Base-by-base conservation (phyloP, 2,113 vertebrate species). In the Myxocyprinus asiaticus region DNA sequence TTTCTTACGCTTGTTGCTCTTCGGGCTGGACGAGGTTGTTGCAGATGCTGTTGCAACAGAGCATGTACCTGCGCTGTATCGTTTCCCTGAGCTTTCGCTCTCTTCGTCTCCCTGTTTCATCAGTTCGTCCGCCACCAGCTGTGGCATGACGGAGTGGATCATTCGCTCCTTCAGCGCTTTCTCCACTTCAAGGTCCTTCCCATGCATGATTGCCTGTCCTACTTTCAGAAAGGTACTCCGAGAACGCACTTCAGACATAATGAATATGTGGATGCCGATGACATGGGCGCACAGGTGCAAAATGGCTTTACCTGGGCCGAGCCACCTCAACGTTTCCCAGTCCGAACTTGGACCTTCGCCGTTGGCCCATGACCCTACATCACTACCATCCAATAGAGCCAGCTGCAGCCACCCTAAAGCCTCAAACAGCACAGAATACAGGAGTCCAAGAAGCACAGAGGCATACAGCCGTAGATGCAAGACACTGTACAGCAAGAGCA, bases 111-210 rank as follows among this genome's bases (percentile, higher is more conserved):
- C 96, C 86, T 97, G 97, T 84, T 95, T 97, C 97, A 99, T 95
- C 81, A 99, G 88, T 86, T 99, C 96, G 33, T 99, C 96, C 0
- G 98, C 98, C 42, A 99, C 97, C 80, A 94, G 92, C 84, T 93
- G 92, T 1, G 98, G 98, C 98, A 99, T 99, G 82, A 99, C 98
- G 0, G 97, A 99, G 86, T 99, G 98, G 90, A 99, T 99, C 97
- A 99, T 99, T n/a, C 97, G 93, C 85, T 99, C 98, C 89, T 99
- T 99, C 81, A 99, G 92, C 67, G 95, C 97, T 90, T 99, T 99
- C 88, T 99, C 98, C 81, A 99, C 97, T 88, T 98, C 96, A 78
- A 99, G 88, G 85, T 99, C 98, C 86, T 98, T 98, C 66, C 98
- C 98, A 0, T 99, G 97, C 96, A 99, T 99, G 86, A 99, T 97